These are phyloP conservation scores for Mus musculus DNA, from an alignment of 2,113 vertebrate species.

Conservation along the genomic window DNA sequence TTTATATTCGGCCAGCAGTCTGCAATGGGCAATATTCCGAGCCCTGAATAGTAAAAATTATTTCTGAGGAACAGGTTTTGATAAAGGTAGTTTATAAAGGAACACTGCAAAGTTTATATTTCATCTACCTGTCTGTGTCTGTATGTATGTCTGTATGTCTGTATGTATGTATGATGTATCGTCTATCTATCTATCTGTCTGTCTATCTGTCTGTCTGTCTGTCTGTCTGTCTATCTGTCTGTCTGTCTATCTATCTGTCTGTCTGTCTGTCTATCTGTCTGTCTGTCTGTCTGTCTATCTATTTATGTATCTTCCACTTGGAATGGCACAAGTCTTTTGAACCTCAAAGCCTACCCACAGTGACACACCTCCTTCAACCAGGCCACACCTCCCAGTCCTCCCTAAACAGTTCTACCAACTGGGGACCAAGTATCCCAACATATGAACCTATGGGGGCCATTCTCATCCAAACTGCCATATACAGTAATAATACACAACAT, in stretches of 20 bases:
- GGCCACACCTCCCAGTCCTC: neutral
- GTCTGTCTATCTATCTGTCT: no score
- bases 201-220: no score
- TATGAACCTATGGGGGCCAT: neutral
- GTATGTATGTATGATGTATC: no score
- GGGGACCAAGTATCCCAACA: neutral
- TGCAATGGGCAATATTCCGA: neutral
- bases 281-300: no score
- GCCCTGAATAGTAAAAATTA: neutral
- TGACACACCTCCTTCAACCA: neutral
- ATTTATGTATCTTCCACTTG: neutral
- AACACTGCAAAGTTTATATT: neutral
- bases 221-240: no score
- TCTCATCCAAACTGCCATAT: neutral
- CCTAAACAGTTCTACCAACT: neutral
- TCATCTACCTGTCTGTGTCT: neutral
- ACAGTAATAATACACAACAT: neutral
- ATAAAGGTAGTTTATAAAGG: neutral
- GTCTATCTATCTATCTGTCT: no score
- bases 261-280: no score
- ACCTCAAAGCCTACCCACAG: no score
- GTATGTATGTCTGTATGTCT: no score
- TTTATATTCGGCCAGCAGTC: neutral
- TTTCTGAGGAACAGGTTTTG: neutral
- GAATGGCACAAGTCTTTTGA: neutral